Evolutionary conservation across 2,888 invertebrate species (phyloP).

Genomic region (Caenorhabditis zanzibari): DNA sequence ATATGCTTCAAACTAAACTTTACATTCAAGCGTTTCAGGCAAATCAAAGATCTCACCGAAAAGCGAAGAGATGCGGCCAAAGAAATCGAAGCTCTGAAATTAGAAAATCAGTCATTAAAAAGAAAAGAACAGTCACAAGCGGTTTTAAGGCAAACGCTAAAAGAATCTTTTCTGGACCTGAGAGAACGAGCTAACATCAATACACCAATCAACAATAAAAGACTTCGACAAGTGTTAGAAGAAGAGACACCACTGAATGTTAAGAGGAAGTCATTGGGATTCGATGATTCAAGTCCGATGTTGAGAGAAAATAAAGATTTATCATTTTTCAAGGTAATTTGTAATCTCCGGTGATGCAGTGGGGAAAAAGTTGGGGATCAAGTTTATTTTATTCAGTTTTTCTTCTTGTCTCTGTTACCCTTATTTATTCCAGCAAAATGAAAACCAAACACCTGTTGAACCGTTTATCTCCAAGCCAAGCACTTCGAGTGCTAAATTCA

Average conservation of each 20-base stretch:
- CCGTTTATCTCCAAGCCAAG: conserved; percentile 5
- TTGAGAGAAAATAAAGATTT: not conserved
- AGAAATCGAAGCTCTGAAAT: conserved; percentile 32
- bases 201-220: conserved; percentile 51
- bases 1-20: not conserved
- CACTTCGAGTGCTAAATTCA: not conserved
- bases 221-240: conserved; percentile 42
- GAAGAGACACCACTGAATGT: conserved; percentile 24
- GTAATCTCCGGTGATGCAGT: no score
- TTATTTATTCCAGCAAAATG: conserved; percentile 11
- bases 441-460: conserved; percentile 11
- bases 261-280: conserved; percentile 57
- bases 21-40: conserved; percentile 25
- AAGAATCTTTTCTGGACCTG: conserved; percentile 25
- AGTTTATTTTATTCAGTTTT: no score
- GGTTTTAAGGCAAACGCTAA: conserved; percentile 13
- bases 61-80: conserved; percentile 22
- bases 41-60: conserved; percentile 46
- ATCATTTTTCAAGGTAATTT: conserved; percentile 27
- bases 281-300: conserved; percentile 35
- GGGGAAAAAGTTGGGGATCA: no score
- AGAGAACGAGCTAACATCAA: conserved; percentile 41
- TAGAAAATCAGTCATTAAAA: conserved; percentile 6
- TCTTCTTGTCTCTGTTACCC: not conserved
- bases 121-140: conserved; percentile 12